Evolutionary conservation across 2,113 vertebrate genomes (phyloP), one percentile per base, ranked within the genome.

Genomic region (Dicaeum eximium): DNA sequence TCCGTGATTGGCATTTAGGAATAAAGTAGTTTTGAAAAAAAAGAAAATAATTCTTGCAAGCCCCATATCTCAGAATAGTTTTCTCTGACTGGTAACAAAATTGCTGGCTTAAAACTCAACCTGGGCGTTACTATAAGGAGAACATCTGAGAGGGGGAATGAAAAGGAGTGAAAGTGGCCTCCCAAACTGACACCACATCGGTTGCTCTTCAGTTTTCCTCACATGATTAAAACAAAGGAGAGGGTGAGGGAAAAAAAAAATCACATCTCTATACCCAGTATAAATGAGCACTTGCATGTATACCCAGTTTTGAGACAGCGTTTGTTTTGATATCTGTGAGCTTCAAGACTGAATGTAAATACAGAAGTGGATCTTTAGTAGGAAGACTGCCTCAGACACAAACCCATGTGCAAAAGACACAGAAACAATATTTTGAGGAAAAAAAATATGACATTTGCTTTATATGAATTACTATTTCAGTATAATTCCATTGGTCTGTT

Each of bases 261-360:
- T 12, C 8, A 0, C 24, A 48, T 40, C 17, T 50, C 38, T 25
- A 3, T 21, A 28, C 9, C 20, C 0, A 3, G 20, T 37, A 78
- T 30, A 80, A 70, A 80, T 20, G 45, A 78, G 69, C 42, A 24
- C n/a, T 60, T 71, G 48, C 65, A 61, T 10, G 6, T 37, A 15
- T 1, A 58, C 14, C 50, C 13, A 4, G 10, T n/a, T 45, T 38
- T 67, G 66, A 24, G 14, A 56, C 61, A 79, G n/a, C 1, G 0
- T 48, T 57, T 90, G 71, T 58, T 84, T 79, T 53, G 40, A 0
- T 83, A 51, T 38, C 65, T 45, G 21, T 9, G 50, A 86, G 75
- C 65, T 83, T 7, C 4, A 67, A 78, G 60, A 25, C 42, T 18
- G 25, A 80, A 56, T 45, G 33, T 65, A 94, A 93, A 93, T 24